Base-by-base conservation (phyloP, 2,888 invertebrate genomes). In the Agriotes lineatus region DNA sequence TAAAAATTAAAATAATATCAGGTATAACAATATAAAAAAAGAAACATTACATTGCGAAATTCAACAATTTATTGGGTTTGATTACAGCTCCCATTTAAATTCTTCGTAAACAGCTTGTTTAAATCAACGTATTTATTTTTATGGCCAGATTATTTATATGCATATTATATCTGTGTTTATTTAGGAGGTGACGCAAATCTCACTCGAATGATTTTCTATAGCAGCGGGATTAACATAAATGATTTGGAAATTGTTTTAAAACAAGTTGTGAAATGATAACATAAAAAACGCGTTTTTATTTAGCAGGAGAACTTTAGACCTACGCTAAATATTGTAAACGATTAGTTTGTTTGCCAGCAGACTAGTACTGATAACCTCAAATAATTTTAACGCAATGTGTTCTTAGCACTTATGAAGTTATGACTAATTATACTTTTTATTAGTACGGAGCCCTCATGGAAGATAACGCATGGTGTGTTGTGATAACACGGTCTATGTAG, bases 341-440 rank as follows among this genome's bases (percentile, higher is more conserved):
- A 57, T 39, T 30, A 54, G 39, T 45, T 44, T 45, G 59, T 59
- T 59, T 59, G 59, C 16, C 18, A 45, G 44, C 12, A 1, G 14
- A 7, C 22, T 39, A 14, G 14, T 45, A 44, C 18, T 30, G 59
- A 59, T 59, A 59, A 59, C 45, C 59, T 45, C 45, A 33, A 44
- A 44, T 25, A 45, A 45, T 59, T 54, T 45, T 59, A 45, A 59
- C 59, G 59, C 45, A 59, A 59, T 59, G 59, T 59, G 44, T 59
- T 59, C 44, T 30, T 19, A 45, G 33, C 45, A 59, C 59, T 59
- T 45, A 44, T 6, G 16, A 59, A 18, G 25, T 59, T 45, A 18
- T 45, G 59, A 59, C 59, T 59, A 59, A 59, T 42, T 59, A 44
- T 30, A 22, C 14, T 45, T 45, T 58, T 59, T 37, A 37, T 48